Evolutionary conservation across 2,797 vertebrate genomes (phyloP).

Genomic region (Tapera naevia): DNA sequence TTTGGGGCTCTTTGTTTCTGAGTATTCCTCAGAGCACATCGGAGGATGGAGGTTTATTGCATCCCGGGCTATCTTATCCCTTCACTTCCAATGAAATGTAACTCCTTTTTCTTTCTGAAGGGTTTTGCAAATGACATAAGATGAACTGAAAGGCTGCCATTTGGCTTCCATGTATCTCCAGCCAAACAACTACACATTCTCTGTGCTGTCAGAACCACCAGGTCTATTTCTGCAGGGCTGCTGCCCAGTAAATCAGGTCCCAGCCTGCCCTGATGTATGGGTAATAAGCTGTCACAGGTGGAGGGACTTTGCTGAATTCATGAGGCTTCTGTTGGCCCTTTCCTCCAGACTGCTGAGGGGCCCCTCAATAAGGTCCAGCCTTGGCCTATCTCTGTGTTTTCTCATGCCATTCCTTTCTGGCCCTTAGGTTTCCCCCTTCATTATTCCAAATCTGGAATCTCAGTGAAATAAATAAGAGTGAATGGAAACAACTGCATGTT

Average conservation of each 20-base stretch:
- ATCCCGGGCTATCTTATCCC: not conserved
- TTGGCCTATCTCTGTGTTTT: not conserved
- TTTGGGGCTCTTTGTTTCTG: not conserved
- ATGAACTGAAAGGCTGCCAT: not conserved
- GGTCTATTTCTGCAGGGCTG: not conserved
- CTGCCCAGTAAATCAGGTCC: not conserved
- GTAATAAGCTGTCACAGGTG: not conserved
- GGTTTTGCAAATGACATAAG: not conserved
- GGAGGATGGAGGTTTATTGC: not conserved
- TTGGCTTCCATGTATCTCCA: not conserved
- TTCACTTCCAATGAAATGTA: not conserved
- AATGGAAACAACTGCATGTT: not conserved
- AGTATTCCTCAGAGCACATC: not conserved
- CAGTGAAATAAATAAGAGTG: not conserved
- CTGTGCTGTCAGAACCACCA: not conserved
- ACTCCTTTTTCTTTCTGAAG: not conserved
- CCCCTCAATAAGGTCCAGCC: fast-evolving
- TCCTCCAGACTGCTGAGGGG: not conserved
- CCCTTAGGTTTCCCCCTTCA: not conserved
- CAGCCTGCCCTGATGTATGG: not conserved
- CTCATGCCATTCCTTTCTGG: not conserved
- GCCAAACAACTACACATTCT: not conserved
- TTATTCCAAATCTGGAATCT: not conserved
- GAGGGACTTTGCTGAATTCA: not conserved
- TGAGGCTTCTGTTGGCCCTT: not conserved